Conservation (phyloP, 2,888 invertebrate genomes). For the Aporophyla nigra region DNA sequence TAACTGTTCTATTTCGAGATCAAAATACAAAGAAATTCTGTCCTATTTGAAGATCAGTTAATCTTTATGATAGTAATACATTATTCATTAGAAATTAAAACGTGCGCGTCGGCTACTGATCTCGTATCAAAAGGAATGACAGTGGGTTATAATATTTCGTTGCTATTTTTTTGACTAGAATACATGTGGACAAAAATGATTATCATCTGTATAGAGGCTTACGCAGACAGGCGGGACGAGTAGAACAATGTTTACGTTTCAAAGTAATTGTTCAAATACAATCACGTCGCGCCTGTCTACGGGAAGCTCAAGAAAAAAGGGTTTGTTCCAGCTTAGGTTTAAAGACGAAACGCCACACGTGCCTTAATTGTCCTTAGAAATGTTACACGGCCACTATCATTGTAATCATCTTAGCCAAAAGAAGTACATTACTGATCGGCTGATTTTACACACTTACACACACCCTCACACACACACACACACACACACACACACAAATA, state of each 20-base stretch:
- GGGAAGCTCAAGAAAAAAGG: background rate
- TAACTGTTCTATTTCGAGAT: slow-evolving; percentile 11
- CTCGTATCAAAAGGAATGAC: slow-evolving; percentile 31
- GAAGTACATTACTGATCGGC: background rate
- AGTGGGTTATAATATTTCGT: background rate
- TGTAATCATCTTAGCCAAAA: background rate
- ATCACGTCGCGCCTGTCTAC: too few relatives aligned
- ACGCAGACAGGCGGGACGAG: too few relatives aligned
- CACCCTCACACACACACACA: too few relatives aligned
- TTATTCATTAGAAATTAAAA: slow-evolving; percentile 58
- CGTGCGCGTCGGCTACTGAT: slow-evolving; percentile 32
- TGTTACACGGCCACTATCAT: background rate
- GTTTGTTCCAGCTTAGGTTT: background rate
- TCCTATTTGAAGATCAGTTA: slow-evolving; percentile 19
- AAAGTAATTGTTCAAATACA: too few relatives aligned
- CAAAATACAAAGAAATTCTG: slow-evolving; percentile 7
- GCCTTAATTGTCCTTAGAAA: too few relatives aligned
- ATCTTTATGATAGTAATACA: slow-evolving; percentile 38
- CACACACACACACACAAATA: too few relatives aligned
- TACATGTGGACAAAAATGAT: background rate
- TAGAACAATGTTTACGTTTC: too few relatives aligned
- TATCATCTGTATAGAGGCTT: background rate
- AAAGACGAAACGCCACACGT: background rate
- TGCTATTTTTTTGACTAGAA: background rate
- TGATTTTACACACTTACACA: background rate